A percentile compares a stretch with the other conserved stretches of the same genome.
Conservation (phyloP, 2,113 vertebrate genomes). For the Istiophorus platypterus region DNA sequence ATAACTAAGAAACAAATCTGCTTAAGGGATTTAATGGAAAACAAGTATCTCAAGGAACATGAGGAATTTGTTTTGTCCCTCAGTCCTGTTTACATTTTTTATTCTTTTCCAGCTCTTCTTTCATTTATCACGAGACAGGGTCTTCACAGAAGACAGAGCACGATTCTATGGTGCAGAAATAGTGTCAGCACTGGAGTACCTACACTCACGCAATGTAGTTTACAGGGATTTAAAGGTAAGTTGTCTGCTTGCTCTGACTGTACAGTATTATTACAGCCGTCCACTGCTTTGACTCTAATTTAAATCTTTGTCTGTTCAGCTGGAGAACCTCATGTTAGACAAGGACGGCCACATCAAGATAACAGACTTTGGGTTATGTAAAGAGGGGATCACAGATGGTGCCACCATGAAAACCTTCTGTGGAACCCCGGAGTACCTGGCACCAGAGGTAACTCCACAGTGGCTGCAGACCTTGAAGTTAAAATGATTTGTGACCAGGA, state of each 20-base stretch:
- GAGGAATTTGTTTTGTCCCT: background rate
- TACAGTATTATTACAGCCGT: background rate
- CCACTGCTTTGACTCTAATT: slow-evolving; percentile 16
- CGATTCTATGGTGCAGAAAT: slow-evolving; percentile 97
- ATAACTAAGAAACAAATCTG: no score
- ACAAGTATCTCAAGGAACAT: background rate
- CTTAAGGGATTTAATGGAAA: background rate
- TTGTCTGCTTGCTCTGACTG: background rate
- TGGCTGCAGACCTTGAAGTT: background rate
- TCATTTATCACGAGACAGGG: slow-evolving; percentile 93
- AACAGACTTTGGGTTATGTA: slow-evolving; percentile 97
- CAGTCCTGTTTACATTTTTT: background rate
- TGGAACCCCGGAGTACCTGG: slow-evolving; percentile 97
- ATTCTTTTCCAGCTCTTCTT: slow-evolving; percentile 90
- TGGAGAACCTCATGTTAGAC: slow-evolving; percentile 99
- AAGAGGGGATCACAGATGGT: slow-evolving; percentile 97
- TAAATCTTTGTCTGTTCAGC: slow-evolving; percentile 74
- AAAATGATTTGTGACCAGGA: background rate
- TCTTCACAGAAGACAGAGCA: slow-evolving; percentile 94
- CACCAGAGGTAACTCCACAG: slow-evolving; percentile 89
- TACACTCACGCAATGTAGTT: slow-evolving; percentile 94
- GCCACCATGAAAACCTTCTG: slow-evolving; percentile 99
- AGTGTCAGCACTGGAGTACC: slow-evolving; percentile 93
- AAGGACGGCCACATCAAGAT: slow-evolving; percentile 99
- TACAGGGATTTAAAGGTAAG: slow-evolving; percentile 96